Conservation (phyloP, 2,888 invertebrate genomes). For the Mesochorus sp. region DNA sequence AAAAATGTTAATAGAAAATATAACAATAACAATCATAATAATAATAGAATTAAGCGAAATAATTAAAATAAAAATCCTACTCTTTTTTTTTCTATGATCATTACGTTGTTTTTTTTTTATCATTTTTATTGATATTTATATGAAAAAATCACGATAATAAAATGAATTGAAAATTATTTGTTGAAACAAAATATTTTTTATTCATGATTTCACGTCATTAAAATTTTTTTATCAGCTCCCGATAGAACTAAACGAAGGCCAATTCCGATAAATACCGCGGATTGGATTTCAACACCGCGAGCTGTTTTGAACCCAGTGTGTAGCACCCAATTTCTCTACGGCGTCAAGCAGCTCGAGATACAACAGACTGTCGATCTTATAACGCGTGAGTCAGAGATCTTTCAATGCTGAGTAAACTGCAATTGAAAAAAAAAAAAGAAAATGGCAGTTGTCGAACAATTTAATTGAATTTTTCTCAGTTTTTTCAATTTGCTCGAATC, state of each 20-base stretch:
- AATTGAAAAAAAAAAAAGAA: too few species aligned
- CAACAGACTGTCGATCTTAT: slow-evolving; percentile 89
- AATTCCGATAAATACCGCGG: slow-evolving; percentile 85
- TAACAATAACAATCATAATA: too few species aligned
- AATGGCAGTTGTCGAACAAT: too few species aligned
- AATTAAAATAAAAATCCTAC: background rate
- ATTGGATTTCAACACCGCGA: slow-evolving; percentile 85
- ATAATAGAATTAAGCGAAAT: background rate
- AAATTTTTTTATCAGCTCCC: slow-evolving; percentile 41
- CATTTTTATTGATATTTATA: too few species aligned
- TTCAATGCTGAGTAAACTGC: too few species aligned
- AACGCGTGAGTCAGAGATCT: slow-evolving; percentile 51
- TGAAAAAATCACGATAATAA: too few species aligned
- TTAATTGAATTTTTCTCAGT: background rate
- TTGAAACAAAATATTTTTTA: background rate
- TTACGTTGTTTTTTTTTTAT: background rate
- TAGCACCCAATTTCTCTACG: slow-evolving; percentile 88
- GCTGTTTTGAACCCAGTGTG: slow-evolving; percentile 86
- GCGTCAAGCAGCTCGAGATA: slow-evolving; percentile 87
- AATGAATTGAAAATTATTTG: background rate
- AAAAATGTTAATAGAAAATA: background rate
- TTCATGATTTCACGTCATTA: background rate
- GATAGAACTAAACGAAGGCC: slow-evolving; percentile 81
- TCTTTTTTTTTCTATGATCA: background rate
- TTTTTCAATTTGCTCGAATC: background rate